Evolutionary conservation across 2,888 invertebrate species (phyloP).

Genomic region (Netelia fuscicornis): DNA sequence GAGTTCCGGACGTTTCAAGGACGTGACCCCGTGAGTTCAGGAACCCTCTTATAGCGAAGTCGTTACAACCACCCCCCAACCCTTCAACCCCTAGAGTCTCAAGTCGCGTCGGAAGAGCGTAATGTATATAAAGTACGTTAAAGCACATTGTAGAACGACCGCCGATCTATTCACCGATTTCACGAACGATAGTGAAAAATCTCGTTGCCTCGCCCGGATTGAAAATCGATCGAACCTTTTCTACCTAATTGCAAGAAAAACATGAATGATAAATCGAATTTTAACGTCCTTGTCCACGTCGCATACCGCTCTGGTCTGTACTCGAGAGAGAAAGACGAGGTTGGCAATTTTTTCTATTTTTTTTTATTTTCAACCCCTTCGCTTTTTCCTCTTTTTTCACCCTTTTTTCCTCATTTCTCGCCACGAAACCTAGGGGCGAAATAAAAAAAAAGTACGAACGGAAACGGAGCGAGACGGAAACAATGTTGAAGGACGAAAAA

Average conservation of each 20-base stretch:
- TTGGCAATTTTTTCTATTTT: conserved; percentile 33
- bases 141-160: background rate
- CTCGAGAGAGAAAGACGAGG: conserved; percentile 57
- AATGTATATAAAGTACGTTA: background rate
- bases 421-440: conserved; percentile 16
- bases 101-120: background rate
- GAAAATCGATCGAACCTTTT: conserved; percentile 5
- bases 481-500: conserved; percentile 9
- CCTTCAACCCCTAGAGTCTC: background rate
- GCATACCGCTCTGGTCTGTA: background rate
- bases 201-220: background rate
- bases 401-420: background rate
- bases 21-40: conserved; percentile 52
- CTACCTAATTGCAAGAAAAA: background rate
- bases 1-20: background rate
- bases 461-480: conserved; percentile 69
- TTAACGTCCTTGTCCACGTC: background rate
- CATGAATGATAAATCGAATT: background rate
- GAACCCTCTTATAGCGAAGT: conserved; percentile 28
- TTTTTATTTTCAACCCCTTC: background rate
- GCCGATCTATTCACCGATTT: background rate
- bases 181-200: background rate
- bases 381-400: background rate
- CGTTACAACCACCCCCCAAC: conserved; percentile 17
- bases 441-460: conserved; percentile 45